These are phyloP conservation scores for Drosophila micromelanica DNA, from an alignment of 1,140 invertebrate genomes.

Conservation along the genomic window DNA sequence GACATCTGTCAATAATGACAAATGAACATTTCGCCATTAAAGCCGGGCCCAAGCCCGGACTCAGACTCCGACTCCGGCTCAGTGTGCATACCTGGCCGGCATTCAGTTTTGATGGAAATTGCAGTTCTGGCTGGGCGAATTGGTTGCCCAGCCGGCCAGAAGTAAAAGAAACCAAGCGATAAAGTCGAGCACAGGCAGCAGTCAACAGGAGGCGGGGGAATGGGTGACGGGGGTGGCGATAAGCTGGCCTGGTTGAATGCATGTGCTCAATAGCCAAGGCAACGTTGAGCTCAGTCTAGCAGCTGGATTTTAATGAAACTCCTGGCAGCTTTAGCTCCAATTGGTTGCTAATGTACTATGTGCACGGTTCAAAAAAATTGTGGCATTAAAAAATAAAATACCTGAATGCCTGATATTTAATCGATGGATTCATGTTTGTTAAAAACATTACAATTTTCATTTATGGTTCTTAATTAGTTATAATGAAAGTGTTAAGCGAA, in stretches of 20 bases:
- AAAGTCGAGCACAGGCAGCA: conserved; percentile 21
- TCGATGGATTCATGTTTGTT: too few relatives aligned
- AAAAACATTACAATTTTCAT: too few relatives aligned
- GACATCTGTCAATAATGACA: conserved; percentile 81
- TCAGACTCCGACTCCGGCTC: too few relatives aligned
- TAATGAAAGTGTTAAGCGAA: too few relatives aligned
- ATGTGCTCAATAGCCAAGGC: conserved; percentile 35
- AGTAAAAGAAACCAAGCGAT: conserved; percentile 23
- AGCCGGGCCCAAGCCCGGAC: neutral
- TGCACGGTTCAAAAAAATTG: neutral
- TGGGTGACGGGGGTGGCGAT: neutral
- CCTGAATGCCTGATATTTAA: too few relatives aligned
- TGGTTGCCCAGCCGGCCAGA: conserved; percentile 20
- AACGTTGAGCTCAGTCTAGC: neutral
- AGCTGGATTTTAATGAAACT: conserved; percentile 62
- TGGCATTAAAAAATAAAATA: neutral
- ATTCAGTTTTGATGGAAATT: conserved; percentile 30
- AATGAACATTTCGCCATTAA: conserved; percentile 74
- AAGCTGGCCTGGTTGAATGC: conserved; percentile 4
- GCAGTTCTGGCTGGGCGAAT: conserved; percentile 19
- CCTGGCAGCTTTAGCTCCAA: conserved; percentile 19
- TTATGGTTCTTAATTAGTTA: too few relatives aligned
- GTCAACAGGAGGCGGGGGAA: neutral
- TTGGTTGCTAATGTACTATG: neutral
- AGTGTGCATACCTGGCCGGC: neutral